A percentile compares a stretch with the other conserved stretches of the same genome.
Evolutionary conservation across 35 echinoderm and acorn worm genomes (phyloP).

Genomic region (Apostichopus californicus): DNA sequence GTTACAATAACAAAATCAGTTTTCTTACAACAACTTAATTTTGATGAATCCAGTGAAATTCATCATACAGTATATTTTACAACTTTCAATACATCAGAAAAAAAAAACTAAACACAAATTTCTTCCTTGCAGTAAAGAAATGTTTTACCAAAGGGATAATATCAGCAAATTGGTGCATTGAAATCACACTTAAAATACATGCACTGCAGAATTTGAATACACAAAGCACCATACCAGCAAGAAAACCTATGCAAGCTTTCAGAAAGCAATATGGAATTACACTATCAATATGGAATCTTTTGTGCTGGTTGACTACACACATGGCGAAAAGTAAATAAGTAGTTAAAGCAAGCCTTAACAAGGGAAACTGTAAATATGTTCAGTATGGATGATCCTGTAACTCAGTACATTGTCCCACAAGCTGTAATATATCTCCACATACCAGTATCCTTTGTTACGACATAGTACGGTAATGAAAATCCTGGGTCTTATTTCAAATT

Average conservation of each 20-base stretch:
- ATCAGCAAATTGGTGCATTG: background rate
- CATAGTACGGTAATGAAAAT: no score
- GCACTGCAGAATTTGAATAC: background rate
- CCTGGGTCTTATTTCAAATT: no score
- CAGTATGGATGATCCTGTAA: background rate
- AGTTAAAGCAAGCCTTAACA: conserved; percentile 9
- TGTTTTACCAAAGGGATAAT: background rate
- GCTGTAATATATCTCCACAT: background rate
- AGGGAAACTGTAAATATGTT: background rate
- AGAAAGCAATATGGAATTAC: conserved; percentile 52
- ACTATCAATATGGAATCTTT: conserved; percentile 44
- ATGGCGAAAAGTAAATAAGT: conserved; percentile 23
- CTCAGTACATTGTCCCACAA: background rate
- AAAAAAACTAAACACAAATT: no score
- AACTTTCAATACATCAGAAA: no score
- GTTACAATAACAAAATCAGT: no score
- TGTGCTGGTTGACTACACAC: conserved; percentile 26
- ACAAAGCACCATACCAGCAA: conserved; percentile 14
- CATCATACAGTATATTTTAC: no score
- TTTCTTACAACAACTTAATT: no score
- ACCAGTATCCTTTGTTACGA: no score
- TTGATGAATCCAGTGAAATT: no score
- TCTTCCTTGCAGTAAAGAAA: background rate
- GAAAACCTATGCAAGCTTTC: conserved; percentile 30
- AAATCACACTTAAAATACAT: background rate